Percentiles rank a stretch among this genome's conserved stretches.
These are phyloP conservation scores for Epirrita christyi DNA, from an alignment of 2,888 invertebrate genomes.

Conservation along the genomic window DNA sequence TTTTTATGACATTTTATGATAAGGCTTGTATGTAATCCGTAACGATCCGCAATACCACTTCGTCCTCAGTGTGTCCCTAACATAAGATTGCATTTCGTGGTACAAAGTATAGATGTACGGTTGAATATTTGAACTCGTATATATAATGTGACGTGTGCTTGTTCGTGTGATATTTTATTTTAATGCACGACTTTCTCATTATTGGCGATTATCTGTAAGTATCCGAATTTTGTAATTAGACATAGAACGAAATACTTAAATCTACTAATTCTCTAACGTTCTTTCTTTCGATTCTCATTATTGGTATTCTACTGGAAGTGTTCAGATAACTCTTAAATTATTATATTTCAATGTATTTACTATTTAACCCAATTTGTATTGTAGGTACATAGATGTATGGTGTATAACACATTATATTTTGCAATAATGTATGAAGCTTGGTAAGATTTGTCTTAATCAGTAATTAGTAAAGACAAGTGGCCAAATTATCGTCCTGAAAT, in stretches of 20 bases:
- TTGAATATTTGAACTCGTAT: constrained; percentile 40
- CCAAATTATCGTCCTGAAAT: constrained; percentile 80
- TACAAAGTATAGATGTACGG: constrained; percentile 67
- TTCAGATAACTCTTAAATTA: constrained; percentile 32
- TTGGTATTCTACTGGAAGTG: constrained; percentile 35
- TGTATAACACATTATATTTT: constrained; percentile 48
- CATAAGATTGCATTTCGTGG: constrained; percentile 70
- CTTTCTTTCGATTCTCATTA: constrained; percentile 23
- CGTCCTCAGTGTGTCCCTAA: constrained; percentile 59
- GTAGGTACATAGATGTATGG: constrained; percentile 28
- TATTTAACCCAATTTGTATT: constrained; percentile 11
- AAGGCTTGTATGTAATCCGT: constrained; percentile 39
- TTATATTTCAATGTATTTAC: constrained; percentile 28
- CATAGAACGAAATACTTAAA: constrained; percentile 17
- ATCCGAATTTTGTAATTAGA: constrained; percentile 26
- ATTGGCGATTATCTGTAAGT: constrained; percentile 27
- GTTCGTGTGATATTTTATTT: constrained; percentile 56
- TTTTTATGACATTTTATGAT: constrained; percentile 58
- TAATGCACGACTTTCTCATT: constrained; percentile 43
- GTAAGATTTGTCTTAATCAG: constrained; percentile 57
- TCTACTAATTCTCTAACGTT: constrained; percentile 21
- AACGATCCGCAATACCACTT: constrained; percentile 51
- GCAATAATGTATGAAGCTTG: constrained; percentile 53
- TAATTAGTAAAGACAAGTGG: constrained; percentile 75
- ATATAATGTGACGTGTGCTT: constrained; percentile 52